phyloP scores from a whole-genome alignment of 1,140 invertebrate genomes.

The Drosophila baimaii region DNA sequence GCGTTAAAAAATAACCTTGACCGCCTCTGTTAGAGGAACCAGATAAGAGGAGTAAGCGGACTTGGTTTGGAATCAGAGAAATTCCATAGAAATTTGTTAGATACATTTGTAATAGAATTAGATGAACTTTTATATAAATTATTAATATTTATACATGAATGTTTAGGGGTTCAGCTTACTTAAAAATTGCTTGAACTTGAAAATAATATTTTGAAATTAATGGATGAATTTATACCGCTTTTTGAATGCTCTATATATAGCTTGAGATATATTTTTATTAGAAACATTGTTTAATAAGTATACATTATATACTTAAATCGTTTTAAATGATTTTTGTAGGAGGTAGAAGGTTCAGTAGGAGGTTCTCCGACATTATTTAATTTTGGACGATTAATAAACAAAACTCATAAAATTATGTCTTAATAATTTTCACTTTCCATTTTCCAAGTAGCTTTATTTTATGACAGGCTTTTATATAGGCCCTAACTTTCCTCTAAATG shows the following conservation, averaged over 20 bases:
- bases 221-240: no score
- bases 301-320: no score
- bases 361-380: no score
- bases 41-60: constrained; percentile 13
- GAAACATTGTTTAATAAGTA: neutral
- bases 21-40: constrained; percentile 22
- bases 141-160: neutral
- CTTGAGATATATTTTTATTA: neutral
- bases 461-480: neutral
- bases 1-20: constrained; percentile 24
- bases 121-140: no score
- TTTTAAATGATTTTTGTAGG: no score
- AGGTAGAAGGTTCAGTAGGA: no score
- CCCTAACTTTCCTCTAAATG: neutral
- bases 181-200: neutral
- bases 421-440: constrained; percentile 1
- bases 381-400: no score
- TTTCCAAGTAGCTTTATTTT: constrained; percentile 1
- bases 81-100: neutral
- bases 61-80: neutral
- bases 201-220: no score
- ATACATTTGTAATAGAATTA: neutral
- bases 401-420: neutral
- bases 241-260: no score
- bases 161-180: neutral